Evolutionary conservation across 2,113 vertebrate species (phyloP), one percentile per base, ranked within the genome.

Genomic region (Malurus alboscapulatus): DNA sequence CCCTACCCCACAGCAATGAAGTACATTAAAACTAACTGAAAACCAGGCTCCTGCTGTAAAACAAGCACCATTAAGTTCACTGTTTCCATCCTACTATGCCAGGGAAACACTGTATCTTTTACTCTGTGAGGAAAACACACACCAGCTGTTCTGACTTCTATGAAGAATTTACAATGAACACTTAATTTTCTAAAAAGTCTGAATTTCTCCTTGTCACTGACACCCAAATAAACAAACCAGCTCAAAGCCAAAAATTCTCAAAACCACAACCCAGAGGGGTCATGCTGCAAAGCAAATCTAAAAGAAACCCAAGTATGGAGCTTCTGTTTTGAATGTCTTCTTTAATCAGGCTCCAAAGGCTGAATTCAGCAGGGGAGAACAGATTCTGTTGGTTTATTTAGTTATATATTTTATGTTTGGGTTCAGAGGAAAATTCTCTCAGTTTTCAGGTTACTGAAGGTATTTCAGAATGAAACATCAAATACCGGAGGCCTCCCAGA

Each of bases 151-250:
- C 75, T 47, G 54, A 73, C 38, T 77, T 87, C 1, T 40, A 77
- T 15, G 6, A 87, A 92, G 82, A 87, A 71, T 40, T 76, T 69
- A 71, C 58, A 84, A 4, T 1, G 17, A 92, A 54, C 36, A 45
- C 53, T 78, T 1, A 0, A 16, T 82, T 93, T 91, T 82, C 75
- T 79, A 85, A 74, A 74, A 75, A 58, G 19, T 36, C 44, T 63
- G 38, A 82, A 89, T 91, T 94, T 89, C 55, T 89, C 24, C 8
- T 91, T 92, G 86, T 91, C 89, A 84, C 54, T 76, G 47, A 76
- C 58, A 87, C 38, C 54, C 81, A 82, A 88, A 90, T 51, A 88
- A 88, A 85, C 38, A 90, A 90, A 80, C 9, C 13, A 92, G 34
- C 59, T 94, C 34, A 65, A 78, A 81, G 68, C 27, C 40, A 69